Percentiles rank a stretch among this genome's conserved stretches.
Conservation (phyloP, 2,113 vertebrate species). For the Thryonomys swinderianus region DNA sequence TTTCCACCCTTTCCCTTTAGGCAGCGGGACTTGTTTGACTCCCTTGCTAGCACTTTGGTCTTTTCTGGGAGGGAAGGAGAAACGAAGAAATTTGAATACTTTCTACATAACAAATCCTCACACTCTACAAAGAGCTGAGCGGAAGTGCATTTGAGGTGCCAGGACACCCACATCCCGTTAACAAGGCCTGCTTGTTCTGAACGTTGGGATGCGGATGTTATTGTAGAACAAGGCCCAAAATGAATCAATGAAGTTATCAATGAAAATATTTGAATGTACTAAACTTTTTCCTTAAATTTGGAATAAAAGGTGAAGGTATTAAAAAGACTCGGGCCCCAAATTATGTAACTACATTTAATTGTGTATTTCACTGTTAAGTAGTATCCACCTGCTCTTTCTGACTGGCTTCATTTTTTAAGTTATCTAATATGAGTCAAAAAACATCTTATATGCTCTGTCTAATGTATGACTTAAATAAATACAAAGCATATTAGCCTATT, state of each 20-base stretch:
- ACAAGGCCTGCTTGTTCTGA: background rate
- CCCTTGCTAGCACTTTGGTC: conserved; percentile 54
- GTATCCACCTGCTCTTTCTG: background rate
- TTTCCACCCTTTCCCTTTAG: conserved; percentile 67
- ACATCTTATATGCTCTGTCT: background rate
- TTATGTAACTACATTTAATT: background rate
- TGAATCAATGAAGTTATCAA: background rate
- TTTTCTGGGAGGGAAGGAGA: background rate
- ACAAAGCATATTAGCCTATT: background rate
- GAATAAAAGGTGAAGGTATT: background rate
- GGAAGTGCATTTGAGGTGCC: rapidly evolving
- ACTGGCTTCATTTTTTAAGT: background rate
- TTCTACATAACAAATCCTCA: background rate
- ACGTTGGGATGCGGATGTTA: no score
- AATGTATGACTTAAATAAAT: background rate
- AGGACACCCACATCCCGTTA: background rate
- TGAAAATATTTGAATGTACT: background rate
- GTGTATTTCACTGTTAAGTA: background rate
- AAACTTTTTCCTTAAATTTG: background rate
- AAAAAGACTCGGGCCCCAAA: background rate
- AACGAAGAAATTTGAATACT: background rate
- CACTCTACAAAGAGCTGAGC: background rate
- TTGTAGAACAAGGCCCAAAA: background rate
- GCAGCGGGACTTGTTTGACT: background rate
- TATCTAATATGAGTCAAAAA: background rate